These are phyloP conservation scores for Chouioia cunea DNA, from an alignment of 2,888 invertebrate genomes.

Conservation along the genomic window DNA sequence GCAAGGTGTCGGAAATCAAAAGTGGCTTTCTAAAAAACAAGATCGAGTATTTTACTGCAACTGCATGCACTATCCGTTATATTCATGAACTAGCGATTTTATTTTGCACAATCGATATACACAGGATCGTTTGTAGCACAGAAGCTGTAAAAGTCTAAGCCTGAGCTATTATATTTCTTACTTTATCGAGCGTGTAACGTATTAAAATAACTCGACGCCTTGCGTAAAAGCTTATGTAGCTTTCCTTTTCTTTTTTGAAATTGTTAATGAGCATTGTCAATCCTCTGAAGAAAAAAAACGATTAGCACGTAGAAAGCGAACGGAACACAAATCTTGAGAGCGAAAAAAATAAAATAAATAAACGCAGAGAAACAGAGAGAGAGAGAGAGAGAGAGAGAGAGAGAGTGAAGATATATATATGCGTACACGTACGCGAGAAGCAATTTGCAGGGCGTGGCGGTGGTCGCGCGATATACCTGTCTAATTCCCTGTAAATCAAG, in stretches of 20 bases:
- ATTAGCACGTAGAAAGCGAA: too few relatives aligned
- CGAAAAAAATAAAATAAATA: too few relatives aligned
- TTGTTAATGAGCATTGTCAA: too few relatives aligned
- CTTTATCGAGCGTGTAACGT: constrained; percentile 34
- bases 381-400: too few relatives aligned
- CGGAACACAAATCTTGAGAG: too few relatives aligned
- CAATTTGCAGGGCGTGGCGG: constrained; percentile 46
- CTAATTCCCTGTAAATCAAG: constrained; percentile 42
- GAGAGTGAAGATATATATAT: too few relatives aligned
- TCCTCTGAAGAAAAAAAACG: too few relatives aligned
- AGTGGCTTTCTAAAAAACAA: background rate
- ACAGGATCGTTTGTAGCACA: constrained; percentile 11
- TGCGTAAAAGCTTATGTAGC: background rate
- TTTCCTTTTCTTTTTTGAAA: background rate
- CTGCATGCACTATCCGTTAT: constrained; percentile 14
- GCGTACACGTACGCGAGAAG: background rate
- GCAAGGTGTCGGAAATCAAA: constrained; percentile 7
- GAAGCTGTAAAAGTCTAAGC: constrained; percentile 35
- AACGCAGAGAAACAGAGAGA: too few relatives aligned
- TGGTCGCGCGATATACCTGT: constrained; percentile 34
- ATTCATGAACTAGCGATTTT: constrained; percentile 39
- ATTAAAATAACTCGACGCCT: constrained; percentile 10
- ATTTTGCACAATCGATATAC: constrained; percentile 36
- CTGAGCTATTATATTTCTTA: constrained; percentile 2
- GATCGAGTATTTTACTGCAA: background rate